Evolutionary conservation across 2,888 invertebrate species (phyloP).

Genomic region (Lithophane semibrunnea): DNA sequence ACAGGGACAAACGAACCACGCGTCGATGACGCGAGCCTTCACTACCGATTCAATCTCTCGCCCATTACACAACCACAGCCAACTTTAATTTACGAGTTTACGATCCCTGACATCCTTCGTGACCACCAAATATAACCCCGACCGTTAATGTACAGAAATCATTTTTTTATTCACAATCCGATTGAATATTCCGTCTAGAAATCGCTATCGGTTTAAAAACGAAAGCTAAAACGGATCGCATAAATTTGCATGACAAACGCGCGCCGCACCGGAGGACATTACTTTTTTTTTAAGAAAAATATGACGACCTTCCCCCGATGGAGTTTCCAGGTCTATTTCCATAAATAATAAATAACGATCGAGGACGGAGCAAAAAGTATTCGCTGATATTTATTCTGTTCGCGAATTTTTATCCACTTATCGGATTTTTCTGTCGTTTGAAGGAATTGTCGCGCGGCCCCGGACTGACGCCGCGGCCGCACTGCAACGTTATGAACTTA

Average conservation of each 20-base stretch:
- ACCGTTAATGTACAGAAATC: slow-evolving; percentile 77
- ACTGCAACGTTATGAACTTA: slow-evolving; percentile 11
- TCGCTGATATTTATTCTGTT: slow-evolving; percentile 86
- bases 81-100: slow-evolving; percentile 74
- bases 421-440: slow-evolving; percentile 75
- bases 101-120: slow-evolving; percentile 72
- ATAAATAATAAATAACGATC: slow-evolving; percentile 90
- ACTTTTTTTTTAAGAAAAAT: slow-evolving; percentile 89
- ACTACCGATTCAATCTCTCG: slow-evolving; percentile 40
- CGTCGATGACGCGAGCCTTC: slow-evolving; percentile 40
- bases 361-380: slow-evolving; percentile 86
- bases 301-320: slow-evolving; percentile 87
- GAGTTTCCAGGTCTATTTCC: slow-evolving; percentile 89
- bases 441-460: slow-evolving; percentile 60
- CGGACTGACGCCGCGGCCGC: not conserved
- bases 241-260: slow-evolving; percentile 89
- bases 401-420: slow-evolving; percentile 87
- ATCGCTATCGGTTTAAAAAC: slow-evolving; percentile 87
- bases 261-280: slow-evolving; percentile 83
- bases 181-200: slow-evolving; percentile 87
- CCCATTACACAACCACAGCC: slow-evolving; percentile 51
- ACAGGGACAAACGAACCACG: slow-evolving; percentile 70
- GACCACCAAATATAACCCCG: slow-evolving; percentile 78
- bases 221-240: slow-evolving; percentile 87
- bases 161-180: slow-evolving; percentile 80